A percentile compares a stretch with the other conserved stretches of the same genome.
phyloP scores from a whole-genome alignment of 2,113 vertebrate genomes.

The Suncus etruscus region DNA sequence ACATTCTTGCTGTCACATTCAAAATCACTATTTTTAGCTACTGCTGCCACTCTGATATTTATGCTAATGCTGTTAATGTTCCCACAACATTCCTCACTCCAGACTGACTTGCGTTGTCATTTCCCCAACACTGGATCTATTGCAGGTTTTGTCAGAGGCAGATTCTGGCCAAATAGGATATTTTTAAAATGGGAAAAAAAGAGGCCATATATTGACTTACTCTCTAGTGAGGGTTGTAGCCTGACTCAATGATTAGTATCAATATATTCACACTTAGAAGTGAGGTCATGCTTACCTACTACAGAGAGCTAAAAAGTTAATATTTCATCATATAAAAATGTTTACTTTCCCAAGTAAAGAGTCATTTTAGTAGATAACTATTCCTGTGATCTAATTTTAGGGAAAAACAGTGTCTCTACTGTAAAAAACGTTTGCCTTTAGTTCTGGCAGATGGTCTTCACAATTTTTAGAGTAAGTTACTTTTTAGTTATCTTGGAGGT shows the following conservation, averaged over 20 bases:
- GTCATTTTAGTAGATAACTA: background rate
- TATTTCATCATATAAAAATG: constrained; percentile 14
- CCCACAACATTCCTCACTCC: constrained; percentile 35
- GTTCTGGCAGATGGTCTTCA: constrained; percentile 47
- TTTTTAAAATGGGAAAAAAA: constrained; percentile 48
- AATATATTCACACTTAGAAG: constrained; percentile 39
- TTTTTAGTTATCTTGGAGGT: constrained; percentile 39
- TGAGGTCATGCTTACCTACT: background rate
- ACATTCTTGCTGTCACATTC: background rate
- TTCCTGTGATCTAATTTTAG: background rate
- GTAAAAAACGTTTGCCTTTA: constrained; percentile 8
- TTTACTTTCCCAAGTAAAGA: background rate
- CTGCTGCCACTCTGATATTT: background rate
- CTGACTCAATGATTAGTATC: constrained; percentile 23
- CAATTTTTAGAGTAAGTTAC: background rate
- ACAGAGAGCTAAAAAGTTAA: background rate
- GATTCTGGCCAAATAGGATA: constrained; percentile 51
- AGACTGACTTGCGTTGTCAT: constrained; percentile 34
- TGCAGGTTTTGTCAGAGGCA: constrained; percentile 35
- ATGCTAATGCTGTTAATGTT: constrained; percentile 33
- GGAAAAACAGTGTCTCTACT: background rate
- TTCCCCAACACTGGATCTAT: background rate
- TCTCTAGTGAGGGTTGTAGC: background rate
- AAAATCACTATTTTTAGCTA: constrained; percentile 53
- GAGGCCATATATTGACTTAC: background rate